phyloP scores from a whole-genome alignment of 2,888 invertebrate genomes.

The Megalurothrips usitatus region DNA sequence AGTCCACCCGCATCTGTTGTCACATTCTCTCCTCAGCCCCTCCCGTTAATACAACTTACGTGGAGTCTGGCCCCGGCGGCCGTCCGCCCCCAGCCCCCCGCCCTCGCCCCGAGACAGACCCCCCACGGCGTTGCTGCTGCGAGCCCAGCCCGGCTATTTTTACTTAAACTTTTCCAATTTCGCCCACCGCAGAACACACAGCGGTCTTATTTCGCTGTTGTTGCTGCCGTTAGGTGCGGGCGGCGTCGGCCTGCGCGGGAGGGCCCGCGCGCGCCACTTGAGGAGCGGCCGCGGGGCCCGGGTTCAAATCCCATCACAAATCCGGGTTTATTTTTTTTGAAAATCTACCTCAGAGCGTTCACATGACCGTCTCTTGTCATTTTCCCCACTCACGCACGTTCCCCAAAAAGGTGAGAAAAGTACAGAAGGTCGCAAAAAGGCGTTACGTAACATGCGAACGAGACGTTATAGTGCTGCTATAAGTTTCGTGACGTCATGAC shows the following conservation, averaged over 20 bases:
- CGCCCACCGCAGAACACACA: conserved; percentile 2
- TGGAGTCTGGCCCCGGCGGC: not conserved
- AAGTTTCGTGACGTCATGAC: no score
- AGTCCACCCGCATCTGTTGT: not conserved
- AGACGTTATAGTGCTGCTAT: no score
- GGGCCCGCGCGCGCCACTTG: not conserved
- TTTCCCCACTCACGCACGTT: no score
- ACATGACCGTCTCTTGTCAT: no score
- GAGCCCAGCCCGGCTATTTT: not conserved
- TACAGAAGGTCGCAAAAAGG: no score
- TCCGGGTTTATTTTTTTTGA: no score
- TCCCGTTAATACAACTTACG: not conserved
- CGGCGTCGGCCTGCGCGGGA: not conserved
- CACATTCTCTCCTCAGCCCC: not conserved
- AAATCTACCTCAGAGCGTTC: no score
- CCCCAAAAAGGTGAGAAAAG: no score
- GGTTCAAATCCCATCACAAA: no score
- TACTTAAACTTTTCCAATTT: conserved; percentile 27
- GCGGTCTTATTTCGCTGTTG: conserved; percentile 6
- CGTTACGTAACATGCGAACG: no score
- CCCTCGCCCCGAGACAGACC: not conserved
- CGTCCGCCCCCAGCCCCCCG: not conserved
- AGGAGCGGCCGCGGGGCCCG: not conserved
- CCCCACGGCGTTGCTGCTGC: not conserved
- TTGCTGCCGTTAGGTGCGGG: not conserved